phyloP scores from a whole-genome alignment of 2,888 invertebrate species.

The Masnerella sp. region DNA sequence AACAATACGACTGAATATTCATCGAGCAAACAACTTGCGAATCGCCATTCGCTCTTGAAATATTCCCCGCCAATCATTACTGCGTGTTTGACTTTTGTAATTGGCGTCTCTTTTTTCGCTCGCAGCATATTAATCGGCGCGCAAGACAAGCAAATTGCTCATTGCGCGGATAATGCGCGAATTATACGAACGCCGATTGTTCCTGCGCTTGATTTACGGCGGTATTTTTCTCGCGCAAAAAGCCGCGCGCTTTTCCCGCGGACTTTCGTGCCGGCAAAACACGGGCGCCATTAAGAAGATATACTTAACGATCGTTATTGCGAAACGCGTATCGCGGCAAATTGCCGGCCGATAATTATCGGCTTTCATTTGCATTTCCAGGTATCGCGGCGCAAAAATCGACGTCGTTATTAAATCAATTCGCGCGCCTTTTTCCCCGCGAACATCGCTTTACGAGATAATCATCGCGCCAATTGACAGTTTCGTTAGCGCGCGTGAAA shows the following conservation, averaged over 20 bases:
- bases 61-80: conserved; percentile 38
- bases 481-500: conserved; percentile 45
- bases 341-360: conserved; percentile 20
- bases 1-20: conserved; percentile 56
- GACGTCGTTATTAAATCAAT: conserved; percentile 28
- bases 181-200: conserved; percentile 46
- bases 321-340: conserved; percentile 22
- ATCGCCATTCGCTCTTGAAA: conserved; percentile 14
- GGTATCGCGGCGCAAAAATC: conserved; percentile 21
- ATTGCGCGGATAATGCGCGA: conserved; percentile 41
- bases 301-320: conserved; percentile 22
- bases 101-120: conserved; percentile 33
- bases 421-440: conserved; percentile 11
- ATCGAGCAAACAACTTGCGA: conserved; percentile 3
- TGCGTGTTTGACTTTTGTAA: conserved; percentile 38
- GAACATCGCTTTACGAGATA: conserved; percentile 30
- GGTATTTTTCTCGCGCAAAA: background rate
- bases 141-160: conserved; percentile 42
- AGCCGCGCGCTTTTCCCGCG: too few relatives aligned
- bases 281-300: conserved; percentile 9
- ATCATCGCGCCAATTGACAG: conserved; percentile 39
- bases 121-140: conserved; percentile 24
- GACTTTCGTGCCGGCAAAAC: too few relatives aligned
- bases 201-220: conserved; percentile 36
- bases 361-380: conserved; percentile 30